phyloP scores from a whole-genome alignment of 2,888 invertebrate genomes.

The Gnatocerus cornutus region DNA sequence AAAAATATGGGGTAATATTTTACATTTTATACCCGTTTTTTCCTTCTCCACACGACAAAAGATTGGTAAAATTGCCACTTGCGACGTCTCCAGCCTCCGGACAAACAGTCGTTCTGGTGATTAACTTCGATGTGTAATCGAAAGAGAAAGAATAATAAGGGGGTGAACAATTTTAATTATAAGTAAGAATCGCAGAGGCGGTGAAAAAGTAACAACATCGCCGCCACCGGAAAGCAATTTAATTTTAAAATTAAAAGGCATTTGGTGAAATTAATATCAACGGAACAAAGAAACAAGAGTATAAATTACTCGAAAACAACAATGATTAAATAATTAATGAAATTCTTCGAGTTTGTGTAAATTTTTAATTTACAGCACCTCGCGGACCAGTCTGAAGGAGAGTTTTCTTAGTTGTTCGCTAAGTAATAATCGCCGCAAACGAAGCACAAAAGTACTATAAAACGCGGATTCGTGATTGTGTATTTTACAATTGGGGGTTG shows the following conservation, averaged over 20 bases:
- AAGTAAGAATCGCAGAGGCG: conserved; percentile 25
- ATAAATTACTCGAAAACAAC: conserved; percentile 66
- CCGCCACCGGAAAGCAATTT: conserved; percentile 52
- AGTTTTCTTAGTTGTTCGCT: conserved; percentile 50
- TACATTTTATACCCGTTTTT: conserved; percentile 65
- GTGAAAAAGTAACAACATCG: conserved; percentile 33
- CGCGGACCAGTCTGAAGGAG: conserved; percentile 53
- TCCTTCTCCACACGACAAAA: conserved; percentile 36
- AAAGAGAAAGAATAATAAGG: conserved; percentile 4
- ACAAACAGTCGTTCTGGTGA: conserved; percentile 54
- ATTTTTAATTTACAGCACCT: conserved; percentile 68
- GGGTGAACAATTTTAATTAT: conserved; percentile 50
- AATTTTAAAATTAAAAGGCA: conserved; percentile 61
- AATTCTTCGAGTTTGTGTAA: conserved; percentile 67
- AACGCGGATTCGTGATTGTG: conserved; percentile 66
- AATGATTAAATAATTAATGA: conserved; percentile 69
- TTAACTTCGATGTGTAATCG: conserved; percentile 47
- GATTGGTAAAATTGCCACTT: conserved; percentile 56
- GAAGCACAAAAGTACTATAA: conserved; percentile 64
- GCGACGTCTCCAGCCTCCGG: conserved; percentile 52
- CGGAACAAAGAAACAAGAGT: conserved; percentile 55
- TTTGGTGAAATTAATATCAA: conserved; percentile 64
- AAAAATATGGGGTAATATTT: conserved; percentile 68
- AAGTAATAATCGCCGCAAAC: conserved; percentile 65
- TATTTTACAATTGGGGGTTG: conserved; percentile 67